Conservation (phyloP, 1,140 invertebrate genomes). For the Scylla paramamosain region DNA sequence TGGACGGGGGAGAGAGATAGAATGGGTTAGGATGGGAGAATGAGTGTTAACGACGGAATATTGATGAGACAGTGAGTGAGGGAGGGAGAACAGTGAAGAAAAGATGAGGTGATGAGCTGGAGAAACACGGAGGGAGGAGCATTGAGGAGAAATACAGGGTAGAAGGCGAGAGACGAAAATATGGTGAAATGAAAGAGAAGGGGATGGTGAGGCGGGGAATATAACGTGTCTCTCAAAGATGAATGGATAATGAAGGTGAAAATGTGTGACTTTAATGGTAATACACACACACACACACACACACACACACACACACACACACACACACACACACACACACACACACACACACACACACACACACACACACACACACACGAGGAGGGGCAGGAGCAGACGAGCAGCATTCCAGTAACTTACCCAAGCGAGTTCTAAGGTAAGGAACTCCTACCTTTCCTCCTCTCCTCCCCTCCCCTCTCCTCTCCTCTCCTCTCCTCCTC, state of each 20-base stretch:
- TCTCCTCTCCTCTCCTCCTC: background rate
- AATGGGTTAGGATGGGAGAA: background rate
- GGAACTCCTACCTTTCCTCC: background rate
- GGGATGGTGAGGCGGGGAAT: background rate
- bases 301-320: too few species aligned
- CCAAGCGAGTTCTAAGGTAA: background rate
- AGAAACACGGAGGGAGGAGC: background rate
- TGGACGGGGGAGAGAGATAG: background rate
- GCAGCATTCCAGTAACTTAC: slow-evolving; percentile 8
- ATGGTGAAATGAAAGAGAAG: background rate
- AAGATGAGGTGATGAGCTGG: background rate
- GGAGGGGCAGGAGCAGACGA: background rate
- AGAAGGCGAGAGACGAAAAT: too few species aligned
- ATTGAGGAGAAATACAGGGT: too few species aligned
- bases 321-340: too few species aligned
- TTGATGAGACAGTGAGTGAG: background rate
- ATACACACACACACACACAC: too few species aligned
- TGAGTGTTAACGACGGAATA: background rate
- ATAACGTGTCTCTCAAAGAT: background rate
- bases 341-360: background rate
- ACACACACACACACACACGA: slow-evolving; percentile 18
- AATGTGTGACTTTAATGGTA: too few species aligned
- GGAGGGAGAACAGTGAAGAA: background rate
- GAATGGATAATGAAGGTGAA: too few species aligned
- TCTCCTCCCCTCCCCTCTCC: background rate